Percentiles rank a stretch among this genome's conserved stretches.
Conservation (phyloP, 2,797 vertebrate genomes). For the Sebastes variabilis region DNA sequence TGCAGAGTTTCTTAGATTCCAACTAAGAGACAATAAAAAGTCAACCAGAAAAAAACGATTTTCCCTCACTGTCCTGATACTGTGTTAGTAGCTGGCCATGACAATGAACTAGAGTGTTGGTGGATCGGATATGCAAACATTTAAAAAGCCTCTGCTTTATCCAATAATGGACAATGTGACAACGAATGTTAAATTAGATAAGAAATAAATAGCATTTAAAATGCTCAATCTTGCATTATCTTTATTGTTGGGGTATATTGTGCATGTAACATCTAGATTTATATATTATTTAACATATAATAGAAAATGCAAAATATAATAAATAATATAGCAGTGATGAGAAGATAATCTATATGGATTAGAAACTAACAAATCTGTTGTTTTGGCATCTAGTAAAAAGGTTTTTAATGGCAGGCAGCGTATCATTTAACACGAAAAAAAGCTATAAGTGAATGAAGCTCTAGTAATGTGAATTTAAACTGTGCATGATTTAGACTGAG, state of each 20-base stretch:
- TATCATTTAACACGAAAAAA: not conserved
- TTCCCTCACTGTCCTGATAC: not conserved
- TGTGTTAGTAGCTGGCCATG: not conserved
- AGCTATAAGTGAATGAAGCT: not conserved
- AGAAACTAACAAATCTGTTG: not conserved
- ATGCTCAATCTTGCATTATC: too few species aligned
- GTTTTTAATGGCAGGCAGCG: not conserved
- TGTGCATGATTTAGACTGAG: not conserved
- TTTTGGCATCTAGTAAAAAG: not conserved
- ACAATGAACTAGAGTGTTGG: not conserved
- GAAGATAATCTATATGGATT: not conserved
- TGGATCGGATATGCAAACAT: rapidly evolving
- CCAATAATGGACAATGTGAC: not conserved
- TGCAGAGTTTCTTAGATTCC: not conserved
- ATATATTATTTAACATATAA: not conserved
- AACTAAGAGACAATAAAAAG: not conserved
- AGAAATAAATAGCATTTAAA: not conserved
- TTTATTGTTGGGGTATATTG: too few species aligned
- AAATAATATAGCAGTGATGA: not conserved
- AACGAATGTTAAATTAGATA: not conserved
- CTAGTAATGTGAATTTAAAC: not conserved
- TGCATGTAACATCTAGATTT: not conserved
- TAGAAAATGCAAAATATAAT: not conserved
- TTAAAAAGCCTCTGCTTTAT: not conserved
- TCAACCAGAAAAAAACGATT: not conserved